Evolutionary conservation across 64 coral and sea anemone genomes (phyloP).

Genomic region (Cladopsammia gracilis): DNA sequence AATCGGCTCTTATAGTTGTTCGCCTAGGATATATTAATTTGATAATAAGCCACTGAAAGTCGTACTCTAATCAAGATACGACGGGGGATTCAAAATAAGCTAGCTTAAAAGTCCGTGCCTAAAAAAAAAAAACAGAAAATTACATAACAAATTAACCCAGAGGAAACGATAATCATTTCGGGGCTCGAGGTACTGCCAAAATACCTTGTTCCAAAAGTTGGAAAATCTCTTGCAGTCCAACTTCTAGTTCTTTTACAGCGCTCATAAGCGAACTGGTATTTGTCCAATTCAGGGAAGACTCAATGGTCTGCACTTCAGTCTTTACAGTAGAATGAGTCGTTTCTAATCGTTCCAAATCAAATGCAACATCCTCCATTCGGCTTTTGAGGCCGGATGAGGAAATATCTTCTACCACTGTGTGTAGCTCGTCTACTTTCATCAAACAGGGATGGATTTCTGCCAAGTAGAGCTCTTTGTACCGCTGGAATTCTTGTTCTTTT

Average conservation of each 20-base stretch:
- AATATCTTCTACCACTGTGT: not conserved
- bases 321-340: not conserved
- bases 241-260: not conserved
- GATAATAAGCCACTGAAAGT: too few relatives aligned
- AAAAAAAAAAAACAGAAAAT: too few relatives aligned
- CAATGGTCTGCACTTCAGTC: not conserved
- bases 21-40: too few relatives aligned
- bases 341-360: constrained; percentile 24
- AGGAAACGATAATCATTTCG: too few relatives aligned
- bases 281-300: not conserved
- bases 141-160: too few relatives aligned
- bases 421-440: constrained; percentile 4
- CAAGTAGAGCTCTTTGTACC: constrained; percentile 53
- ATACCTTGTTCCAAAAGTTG: constrained; percentile 39
- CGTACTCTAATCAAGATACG: too few relatives aligned
- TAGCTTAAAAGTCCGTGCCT: too few relatives aligned
- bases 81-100: too few relatives aligned
- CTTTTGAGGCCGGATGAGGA: not conserved
- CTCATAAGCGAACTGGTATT: not conserved
- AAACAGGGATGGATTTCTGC: constrained; percentile 42
- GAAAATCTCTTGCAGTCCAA: not conserved
- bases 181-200: not conserved
- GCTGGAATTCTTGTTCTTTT: constrained; percentile 36
- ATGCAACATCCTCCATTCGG: not conserved
- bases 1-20: too few relatives aligned